Conservation (phyloP, 2,888 invertebrate genomes). For the Molanna angustata region DNA sequence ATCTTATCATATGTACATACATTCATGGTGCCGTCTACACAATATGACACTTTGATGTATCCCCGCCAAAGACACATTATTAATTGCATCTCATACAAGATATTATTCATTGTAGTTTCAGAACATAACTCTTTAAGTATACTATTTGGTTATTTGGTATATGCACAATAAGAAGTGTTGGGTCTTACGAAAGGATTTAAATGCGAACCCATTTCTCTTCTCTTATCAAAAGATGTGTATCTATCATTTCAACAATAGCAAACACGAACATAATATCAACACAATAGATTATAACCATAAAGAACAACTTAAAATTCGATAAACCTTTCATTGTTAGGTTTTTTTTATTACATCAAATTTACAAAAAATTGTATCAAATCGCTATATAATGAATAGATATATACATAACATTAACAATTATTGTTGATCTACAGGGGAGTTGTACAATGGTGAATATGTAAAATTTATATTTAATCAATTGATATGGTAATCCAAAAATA, state of each 20-base stretch:
- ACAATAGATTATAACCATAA: constrained; percentile 25
- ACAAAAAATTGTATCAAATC: too few species aligned
- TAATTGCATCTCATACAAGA: constrained; percentile 4
- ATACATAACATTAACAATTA: too few species aligned
- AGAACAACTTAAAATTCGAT: constrained; percentile 29
- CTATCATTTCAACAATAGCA: constrained; percentile 24
- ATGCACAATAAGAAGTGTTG: constrained; percentile 7
- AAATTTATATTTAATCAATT: too few species aligned
- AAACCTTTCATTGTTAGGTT: constrained; percentile 26
- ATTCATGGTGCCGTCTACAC: too few species aligned
- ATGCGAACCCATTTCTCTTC: constrained; percentile 21
- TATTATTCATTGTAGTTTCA: constrained; percentile 7
- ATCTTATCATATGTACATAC: too few species aligned
- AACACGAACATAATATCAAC: constrained; percentile 9
- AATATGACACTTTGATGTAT: constrained; percentile 14
- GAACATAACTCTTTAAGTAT: too few species aligned
- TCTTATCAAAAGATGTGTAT: constrained; percentile 21
- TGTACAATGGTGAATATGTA: too few species aligned
- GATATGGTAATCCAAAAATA: too few species aligned
- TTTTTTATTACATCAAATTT: too few species aligned
- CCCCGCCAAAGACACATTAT: constrained; percentile 13
- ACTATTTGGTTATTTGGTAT: too few species aligned
- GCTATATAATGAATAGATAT: too few species aligned
- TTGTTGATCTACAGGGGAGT: too few species aligned
- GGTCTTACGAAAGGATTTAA: constrained; percentile 21